Conservation (phyloP, 1,140 invertebrate species). For the Drosophila fuyamai region DNA sequence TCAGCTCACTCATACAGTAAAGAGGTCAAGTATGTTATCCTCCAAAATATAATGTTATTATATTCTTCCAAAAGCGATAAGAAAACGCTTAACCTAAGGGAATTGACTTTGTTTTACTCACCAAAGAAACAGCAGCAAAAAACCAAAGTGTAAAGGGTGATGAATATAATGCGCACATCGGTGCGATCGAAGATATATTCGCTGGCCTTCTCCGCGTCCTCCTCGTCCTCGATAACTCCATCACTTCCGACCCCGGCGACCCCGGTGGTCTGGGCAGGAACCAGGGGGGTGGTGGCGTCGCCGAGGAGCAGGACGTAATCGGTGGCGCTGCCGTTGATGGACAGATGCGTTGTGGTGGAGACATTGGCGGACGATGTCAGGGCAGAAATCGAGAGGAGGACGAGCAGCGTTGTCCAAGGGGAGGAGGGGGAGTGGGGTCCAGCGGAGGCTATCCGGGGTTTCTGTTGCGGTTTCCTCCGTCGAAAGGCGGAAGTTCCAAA, state of each 20-base stretch:
- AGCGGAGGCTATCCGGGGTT: neutral
- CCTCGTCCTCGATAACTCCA: constrained; percentile 34
- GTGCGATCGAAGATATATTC: constrained; percentile 87
- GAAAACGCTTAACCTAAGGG: too few species aligned
- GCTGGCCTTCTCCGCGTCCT: constrained; percentile 57
- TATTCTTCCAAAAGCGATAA: too few species aligned
- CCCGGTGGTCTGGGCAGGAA: constrained; percentile 21
- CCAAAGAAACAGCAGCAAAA: constrained; percentile 88
- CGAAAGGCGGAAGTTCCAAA: constrained; percentile 60
- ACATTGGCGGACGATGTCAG: constrained; percentile 41
- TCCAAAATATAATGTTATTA: too few species aligned
- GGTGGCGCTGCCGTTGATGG: constrained; percentile 32
- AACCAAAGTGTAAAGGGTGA: constrained; percentile 87
- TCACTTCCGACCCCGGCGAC: constrained; percentile 4
- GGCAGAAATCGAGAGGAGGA: constrained; percentile 25
- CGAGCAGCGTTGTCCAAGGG: constrained; percentile 14
- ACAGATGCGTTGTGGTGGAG: constrained; percentile 13
- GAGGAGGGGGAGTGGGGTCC: constrained; percentile 11
- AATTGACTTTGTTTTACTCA: constrained; percentile 82
- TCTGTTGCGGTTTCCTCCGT: constrained; percentile 6
- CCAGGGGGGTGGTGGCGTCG: constrained; percentile 26
- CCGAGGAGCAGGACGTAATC: constrained; percentile 49
- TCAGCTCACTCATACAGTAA: too few species aligned
- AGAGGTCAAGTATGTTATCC: too few species aligned
- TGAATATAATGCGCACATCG: constrained; percentile 87